These are phyloP conservation scores for Lophochroa leadbeateri DNA, from an alignment of 2,113 vertebrate genomes.

Conservation along the genomic window DNA sequence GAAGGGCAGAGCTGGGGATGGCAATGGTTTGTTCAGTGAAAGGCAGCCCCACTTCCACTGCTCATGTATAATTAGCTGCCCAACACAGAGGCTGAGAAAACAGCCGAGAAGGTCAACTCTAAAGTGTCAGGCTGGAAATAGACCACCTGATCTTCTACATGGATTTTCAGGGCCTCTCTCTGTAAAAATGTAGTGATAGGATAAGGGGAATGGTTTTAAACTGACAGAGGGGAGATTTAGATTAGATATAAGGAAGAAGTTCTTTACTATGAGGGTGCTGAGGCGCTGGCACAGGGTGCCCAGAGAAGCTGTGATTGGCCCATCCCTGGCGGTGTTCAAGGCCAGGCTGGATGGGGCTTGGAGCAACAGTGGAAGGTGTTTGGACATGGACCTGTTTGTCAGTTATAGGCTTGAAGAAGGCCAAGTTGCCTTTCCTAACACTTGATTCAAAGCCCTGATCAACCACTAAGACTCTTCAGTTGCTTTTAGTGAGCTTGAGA, in stretches of 20 bases:
- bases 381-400: not conserved
- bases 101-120: not conserved
- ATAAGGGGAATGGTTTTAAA: not conserved
- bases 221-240: not conserved
- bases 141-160: rapidly evolving
- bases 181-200: not conserved
- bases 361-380: not conserved
- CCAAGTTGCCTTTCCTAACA: not conserved
- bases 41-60: not conserved
- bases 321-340: not conserved
- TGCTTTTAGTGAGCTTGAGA: not conserved
- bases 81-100: not conserved
- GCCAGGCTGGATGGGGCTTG: not conserved
- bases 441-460: not conserved
- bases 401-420: not conserved
- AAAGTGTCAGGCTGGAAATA: not conserved
- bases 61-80: not conserved
- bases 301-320: not conserved
- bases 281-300: not conserved
- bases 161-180: not conserved
- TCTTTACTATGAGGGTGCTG: not conserved
- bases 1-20: rapidly evolving
- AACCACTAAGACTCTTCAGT: not conserved
- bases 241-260: not conserved
- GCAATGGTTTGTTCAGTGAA: not conserved